Conservation (phyloP, 1,140 invertebrate genomes). For the Drosophila santomea region DNA sequence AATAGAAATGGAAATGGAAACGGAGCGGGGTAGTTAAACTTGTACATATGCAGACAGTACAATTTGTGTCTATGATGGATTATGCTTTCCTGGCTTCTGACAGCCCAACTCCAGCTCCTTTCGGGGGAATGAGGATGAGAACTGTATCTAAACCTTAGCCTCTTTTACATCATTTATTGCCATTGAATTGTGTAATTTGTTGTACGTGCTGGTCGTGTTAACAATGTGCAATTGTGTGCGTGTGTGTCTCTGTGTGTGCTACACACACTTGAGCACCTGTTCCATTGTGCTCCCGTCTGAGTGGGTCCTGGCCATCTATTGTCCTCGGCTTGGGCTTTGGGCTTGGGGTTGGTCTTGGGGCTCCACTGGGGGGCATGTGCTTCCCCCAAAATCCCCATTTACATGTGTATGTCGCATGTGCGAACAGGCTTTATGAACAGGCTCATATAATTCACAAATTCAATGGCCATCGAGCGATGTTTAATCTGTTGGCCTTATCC, state of each 20-base stretch:
- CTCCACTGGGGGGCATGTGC: constrained; percentile 1
- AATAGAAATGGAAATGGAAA: constrained; percentile 6
- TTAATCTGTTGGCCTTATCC: not conserved
- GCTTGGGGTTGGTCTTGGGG: no score
- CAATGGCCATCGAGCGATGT: not conserved
- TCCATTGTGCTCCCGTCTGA: constrained; percentile 16
- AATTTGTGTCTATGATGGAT: constrained; percentile 76
- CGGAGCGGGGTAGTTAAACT: constrained; percentile 28
- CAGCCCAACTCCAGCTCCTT: constrained; percentile 54
- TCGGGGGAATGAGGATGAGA: not conserved
- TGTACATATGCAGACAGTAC: constrained; percentile 52
- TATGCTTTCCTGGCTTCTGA: constrained; percentile 73
- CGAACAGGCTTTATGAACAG: constrained; percentile 14
- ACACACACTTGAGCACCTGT: constrained; percentile 40
- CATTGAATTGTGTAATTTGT: constrained; percentile 72
- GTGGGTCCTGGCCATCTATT: constrained; percentile 26
- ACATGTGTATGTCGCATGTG: constrained; percentile 25
- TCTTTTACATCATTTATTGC: constrained; percentile 67
- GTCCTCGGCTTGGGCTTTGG: constrained; percentile 9
- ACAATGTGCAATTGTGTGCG: constrained; percentile 13
- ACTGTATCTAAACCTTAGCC: constrained; percentile 21
- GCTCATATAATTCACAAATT: not conserved
- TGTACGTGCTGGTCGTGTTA: constrained; percentile 45
- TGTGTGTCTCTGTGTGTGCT: constrained; percentile 12
- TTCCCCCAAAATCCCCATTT: constrained; percentile 18